A percentile compares a stretch with the other conserved stretches of the same genome.
These are phyloP conservation scores for Ichneumon xanthorius DNA, from an alignment of 2,888 invertebrate species.

Conservation along the genomic window DNA sequence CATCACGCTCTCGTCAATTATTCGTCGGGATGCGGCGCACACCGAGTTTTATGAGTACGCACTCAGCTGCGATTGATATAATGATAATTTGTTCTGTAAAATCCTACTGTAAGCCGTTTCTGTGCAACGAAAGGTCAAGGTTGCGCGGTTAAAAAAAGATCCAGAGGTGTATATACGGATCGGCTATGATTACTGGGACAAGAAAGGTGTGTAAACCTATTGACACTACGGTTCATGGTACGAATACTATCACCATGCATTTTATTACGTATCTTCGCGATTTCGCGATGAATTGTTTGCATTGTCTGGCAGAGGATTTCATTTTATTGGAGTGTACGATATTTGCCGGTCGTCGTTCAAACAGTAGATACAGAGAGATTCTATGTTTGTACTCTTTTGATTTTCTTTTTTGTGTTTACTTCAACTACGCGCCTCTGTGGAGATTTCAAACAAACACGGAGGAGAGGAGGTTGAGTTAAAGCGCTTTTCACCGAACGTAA, in stretches of 20 bases:
- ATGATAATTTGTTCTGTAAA: constrained; percentile 43
- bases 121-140: neutral
- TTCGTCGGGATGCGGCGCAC: constrained; percentile 51
- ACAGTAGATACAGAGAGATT: too few species aligned
- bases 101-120: neutral
- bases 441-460: neutral
- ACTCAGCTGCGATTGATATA: constrained; percentile 1
- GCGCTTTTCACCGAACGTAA: constrained; percentile 25
- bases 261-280: neutral
- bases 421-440: neutral
- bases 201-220: neutral
- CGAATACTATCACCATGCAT: too few species aligned
- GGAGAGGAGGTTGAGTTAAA: neutral
- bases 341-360: too few species aligned
- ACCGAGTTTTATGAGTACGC: constrained; percentile 21
- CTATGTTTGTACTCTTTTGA: neutral
- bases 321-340: too few species aligned
- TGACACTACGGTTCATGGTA: neutral
- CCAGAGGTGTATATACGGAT: neutral
- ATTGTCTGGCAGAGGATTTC: neutral
- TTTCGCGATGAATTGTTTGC: neutral
- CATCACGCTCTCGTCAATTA: constrained; percentile 66
- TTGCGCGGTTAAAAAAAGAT: neutral
- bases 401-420: neutral
- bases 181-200: neutral